phyloP scores from a whole-genome alignment of 2,113 vertebrate species.

The Alethe diademata region DNA sequence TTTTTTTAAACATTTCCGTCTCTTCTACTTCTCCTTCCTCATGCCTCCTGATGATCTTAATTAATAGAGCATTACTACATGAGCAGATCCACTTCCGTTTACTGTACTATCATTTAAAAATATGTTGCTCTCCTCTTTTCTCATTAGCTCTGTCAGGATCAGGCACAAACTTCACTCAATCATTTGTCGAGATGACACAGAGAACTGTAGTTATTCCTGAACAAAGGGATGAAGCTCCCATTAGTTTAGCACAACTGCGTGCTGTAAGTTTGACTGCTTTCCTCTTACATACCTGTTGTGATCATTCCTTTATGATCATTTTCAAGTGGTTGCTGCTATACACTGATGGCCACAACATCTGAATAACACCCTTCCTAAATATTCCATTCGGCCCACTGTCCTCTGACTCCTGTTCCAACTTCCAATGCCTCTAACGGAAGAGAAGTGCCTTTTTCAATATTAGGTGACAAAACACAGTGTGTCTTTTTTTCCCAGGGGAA shows the following conservation, averaged over 20 bases:
- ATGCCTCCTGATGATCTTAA: conserved; percentile 34
- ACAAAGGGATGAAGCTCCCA: background rate
- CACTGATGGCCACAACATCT: background rate
- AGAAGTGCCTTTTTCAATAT: background rate
- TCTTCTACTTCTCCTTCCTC: conserved; percentile 34
- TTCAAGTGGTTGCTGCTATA: background rate
- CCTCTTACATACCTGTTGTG: background rate
- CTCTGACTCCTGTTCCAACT: background rate
- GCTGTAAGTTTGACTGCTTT: background rate
- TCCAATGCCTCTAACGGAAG: background rate
- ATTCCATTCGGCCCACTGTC: fast-evolving
- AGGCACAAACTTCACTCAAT: conserved; percentile 42
- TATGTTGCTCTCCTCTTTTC: conserved; percentile 19
- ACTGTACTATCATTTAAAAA: conserved; percentile 38
- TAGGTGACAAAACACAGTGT: background rate
- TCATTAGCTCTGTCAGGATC: conserved; percentile 38
- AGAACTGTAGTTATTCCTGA: background rate
- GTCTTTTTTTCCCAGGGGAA: background rate
- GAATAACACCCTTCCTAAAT: background rate
- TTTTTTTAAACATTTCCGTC: conserved; percentile 52
- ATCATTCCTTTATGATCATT: background rate
- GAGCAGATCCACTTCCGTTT: conserved; percentile 40
- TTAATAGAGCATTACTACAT: conserved; percentile 21
- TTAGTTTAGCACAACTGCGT: background rate
- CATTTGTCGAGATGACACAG: background rate